phyloP scores from a whole-genome alignment of 2,888 invertebrate genomes.

The Callosobruchus maculatus region DNA sequence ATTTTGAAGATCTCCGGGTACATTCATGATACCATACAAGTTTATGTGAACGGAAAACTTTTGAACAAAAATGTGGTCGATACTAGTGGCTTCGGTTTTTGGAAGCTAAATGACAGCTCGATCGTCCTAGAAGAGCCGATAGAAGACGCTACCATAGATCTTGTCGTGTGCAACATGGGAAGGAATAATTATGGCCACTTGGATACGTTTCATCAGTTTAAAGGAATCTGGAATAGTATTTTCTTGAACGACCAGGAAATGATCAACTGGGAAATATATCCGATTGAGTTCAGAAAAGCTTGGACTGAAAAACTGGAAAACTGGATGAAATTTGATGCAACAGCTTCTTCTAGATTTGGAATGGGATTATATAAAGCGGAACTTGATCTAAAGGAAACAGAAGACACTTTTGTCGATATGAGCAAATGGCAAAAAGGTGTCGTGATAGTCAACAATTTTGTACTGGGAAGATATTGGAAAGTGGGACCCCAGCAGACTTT shows the following conservation, averaged over 20 bases:
- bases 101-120: conserved; percentile 38
- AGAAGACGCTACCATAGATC: conserved; percentile 40
- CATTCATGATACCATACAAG: conserved; percentile 52
- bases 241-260: conserved; percentile 18
- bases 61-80: conserved; percentile 36
- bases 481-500: conserved; percentile 77
- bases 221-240: conserved; percentile 46
- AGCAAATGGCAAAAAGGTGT: conserved; percentile 23
- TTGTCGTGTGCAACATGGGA: conserved; percentile 74
- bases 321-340: conserved; percentile 30
- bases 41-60: conserved; percentile 47
- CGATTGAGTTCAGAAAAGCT: conserved; percentile 21
- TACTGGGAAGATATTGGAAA: conserved; percentile 82
- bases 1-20: conserved; percentile 40
- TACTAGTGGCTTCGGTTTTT: conserved; percentile 47
- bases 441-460: conserved; percentile 75
- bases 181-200: conserved; percentile 59
- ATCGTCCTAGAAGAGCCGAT: conserved; percentile 20
- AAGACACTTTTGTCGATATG: conserved; percentile 23
- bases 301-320: conserved; percentile 40
- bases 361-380: conserved; percentile 16
- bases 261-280: conserved; percentile 18
- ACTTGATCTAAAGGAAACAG: conserved; percentile 8
- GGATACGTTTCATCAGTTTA: conserved; percentile 43
- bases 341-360: conserved; percentile 19